Conservation (phyloP, 2,797 vertebrate genomes). For the Sebastolobus alascanus region DNA sequence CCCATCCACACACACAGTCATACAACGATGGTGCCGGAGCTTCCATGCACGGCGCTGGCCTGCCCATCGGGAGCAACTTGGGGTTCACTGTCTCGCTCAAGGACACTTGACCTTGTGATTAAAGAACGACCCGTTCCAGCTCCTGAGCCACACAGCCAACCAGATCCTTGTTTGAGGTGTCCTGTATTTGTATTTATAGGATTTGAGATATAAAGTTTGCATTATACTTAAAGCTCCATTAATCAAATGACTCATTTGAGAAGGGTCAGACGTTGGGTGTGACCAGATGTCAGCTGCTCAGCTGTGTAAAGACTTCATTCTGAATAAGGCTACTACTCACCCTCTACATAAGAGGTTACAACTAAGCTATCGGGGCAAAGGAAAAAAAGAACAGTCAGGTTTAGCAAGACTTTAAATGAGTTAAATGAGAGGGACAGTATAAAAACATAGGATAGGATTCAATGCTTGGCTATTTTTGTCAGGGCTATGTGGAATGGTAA, state of each 20-base stretch:
- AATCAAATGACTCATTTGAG: neutral
- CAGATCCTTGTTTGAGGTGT: neutral
- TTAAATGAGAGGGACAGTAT: neutral
- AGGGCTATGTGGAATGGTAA: neutral
- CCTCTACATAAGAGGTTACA: neutral
- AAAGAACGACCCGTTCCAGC: too few relatives aligned
- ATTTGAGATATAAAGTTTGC: neutral
- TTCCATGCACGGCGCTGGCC: too few relatives aligned
- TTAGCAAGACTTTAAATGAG: neutral
- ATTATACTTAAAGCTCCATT: neutral
- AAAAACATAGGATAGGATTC: neutral
- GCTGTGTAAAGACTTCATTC: neutral
- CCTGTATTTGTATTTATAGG: neutral
- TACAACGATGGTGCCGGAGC: neutral
- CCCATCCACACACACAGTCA: neutral
- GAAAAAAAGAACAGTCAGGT: neutral
- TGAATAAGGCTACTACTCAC: neutral
- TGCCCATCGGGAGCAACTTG: neutral
- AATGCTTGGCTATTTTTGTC: neutral
- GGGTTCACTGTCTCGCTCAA: neutral
- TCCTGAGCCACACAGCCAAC: neutral
- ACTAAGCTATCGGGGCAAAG: neutral
- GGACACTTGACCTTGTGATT: neutral
- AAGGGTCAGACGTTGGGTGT: neutral
- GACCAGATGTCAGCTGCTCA: neutral